phyloP scores from a whole-genome alignment of 2,888 invertebrate species.

The Pristionchus entomophagus region DNA sequence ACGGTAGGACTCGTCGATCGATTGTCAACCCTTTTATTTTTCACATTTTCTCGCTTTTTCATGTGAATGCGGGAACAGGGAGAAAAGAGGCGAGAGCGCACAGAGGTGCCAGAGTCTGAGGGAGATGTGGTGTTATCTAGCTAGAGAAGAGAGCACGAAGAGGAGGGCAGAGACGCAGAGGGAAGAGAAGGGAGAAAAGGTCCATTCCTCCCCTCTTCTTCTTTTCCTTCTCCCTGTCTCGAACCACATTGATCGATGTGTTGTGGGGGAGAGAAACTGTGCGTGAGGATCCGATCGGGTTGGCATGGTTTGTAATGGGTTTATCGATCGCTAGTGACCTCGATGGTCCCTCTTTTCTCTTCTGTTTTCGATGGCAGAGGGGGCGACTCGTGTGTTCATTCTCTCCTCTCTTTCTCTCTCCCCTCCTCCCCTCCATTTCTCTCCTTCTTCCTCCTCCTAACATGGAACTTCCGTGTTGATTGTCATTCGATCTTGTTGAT shows the following conservation, averaged over 20 bases:
- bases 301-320: background rate
- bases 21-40: constrained; percentile 9
- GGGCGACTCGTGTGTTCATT: background rate
- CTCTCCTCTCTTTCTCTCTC: background rate
- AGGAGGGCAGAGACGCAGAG: constrained; percentile 16
- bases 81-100: background rate
- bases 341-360: background rate
- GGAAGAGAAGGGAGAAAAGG: constrained; percentile 27
- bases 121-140: background rate
- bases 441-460: background rate
- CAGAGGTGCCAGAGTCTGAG: constrained; percentile 22
- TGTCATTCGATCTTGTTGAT: too few relatives aligned
- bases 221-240: background rate
- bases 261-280: background rate
- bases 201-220: background rate
- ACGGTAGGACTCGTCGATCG: background rate
- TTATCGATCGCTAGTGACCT: background rate
- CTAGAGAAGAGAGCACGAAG: background rate
- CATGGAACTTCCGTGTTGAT: too few relatives aligned
- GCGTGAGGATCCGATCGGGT: background rate
- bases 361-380: background rate
- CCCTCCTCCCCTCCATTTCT: background rate
- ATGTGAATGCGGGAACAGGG: constrained; percentile 40
- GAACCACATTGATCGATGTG: background rate
- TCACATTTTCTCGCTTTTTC: constrained; percentile 29